A percentile compares a stretch with the other conserved stretches of the same genome.
Evolutionary conservation across 2,113 vertebrate species (phyloP).

Genomic region (Varanus komodoensis): DNA sequence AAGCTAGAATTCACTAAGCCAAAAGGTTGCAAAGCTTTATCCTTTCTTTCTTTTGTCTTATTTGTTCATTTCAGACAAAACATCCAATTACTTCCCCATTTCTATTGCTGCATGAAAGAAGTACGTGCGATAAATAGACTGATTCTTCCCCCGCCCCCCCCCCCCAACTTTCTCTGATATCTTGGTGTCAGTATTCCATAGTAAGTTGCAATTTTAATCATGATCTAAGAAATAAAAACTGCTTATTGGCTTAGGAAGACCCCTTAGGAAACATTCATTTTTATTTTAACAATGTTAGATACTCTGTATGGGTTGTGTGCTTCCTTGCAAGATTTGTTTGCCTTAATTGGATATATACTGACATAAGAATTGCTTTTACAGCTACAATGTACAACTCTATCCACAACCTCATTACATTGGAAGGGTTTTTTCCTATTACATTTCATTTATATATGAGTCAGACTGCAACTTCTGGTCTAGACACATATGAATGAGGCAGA

Average conservation of each 20-base stretch:
- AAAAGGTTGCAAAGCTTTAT: constrained; percentile 36
- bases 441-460: neutral
- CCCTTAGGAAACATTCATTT: neutral
- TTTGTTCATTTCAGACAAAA: constrained; percentile 39
- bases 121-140: constrained; percentile 14
- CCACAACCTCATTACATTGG: neutral
- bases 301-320: neutral
- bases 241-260: constrained; percentile 7
- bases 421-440: neutral
- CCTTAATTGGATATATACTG: constrained; percentile 5
- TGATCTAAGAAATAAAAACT: constrained; percentile 6
- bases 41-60: constrained; percentile 34
- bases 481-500: neutral
- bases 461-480: neutral
- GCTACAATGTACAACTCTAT: neutral
- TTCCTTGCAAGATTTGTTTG: neutral
- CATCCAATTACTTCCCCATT: constrained; percentile 46
- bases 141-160: neutral
- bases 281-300: neutral
- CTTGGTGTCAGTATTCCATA: neutral
- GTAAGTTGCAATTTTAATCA: constrained; percentile 18
- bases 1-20: constrained; percentile 29
- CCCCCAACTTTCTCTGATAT: neutral
- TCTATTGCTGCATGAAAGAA: constrained; percentile 31
- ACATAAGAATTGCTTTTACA: neutral